Conservation (phyloP, 2,113 vertebrate genomes). For the Tyrannus savana region DNA sequence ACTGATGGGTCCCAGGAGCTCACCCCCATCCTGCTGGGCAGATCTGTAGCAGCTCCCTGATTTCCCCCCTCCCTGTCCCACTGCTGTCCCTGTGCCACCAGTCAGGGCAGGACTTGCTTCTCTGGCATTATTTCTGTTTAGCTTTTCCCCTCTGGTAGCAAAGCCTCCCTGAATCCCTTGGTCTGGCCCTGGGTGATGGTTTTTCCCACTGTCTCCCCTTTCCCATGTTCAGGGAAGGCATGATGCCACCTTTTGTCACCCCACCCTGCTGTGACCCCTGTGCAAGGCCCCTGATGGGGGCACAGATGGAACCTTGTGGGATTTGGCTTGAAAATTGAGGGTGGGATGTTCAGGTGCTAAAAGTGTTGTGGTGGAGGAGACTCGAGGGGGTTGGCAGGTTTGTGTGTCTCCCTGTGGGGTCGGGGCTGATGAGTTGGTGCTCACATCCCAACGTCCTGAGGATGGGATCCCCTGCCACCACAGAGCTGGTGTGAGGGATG, state of each 20-base stretch:
- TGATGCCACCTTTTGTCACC: neutral
- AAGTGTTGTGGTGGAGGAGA: neutral
- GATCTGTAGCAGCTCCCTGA: fast-evolving
- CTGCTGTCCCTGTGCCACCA: fast-evolving
- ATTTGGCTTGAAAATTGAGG: neutral
- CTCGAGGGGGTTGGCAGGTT: fast-evolving
- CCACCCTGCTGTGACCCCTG: neutral
- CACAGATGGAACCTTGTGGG: fast-evolving
- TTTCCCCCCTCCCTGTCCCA: fast-evolving
- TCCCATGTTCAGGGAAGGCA: fast-evolving
- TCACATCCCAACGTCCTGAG: fast-evolving
- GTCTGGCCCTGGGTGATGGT: neutral
- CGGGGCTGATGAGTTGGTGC: neutral
- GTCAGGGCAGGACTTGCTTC: neutral
- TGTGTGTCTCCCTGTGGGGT: neutral
- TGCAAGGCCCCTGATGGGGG: fast-evolving
- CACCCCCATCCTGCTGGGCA: neutral
- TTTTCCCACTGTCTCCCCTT: neutral
- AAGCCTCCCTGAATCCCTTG: neutral
- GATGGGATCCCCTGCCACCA: neutral
- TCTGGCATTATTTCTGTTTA: neutral
- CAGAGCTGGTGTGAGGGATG: fast-evolving
- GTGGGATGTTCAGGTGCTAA: neutral
- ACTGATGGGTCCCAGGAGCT: neutral
- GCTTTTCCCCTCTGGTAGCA: neutral